These are phyloP conservation scores for Enteromius treurensis DNA, from an alignment of 2,797 vertebrate genomes.

Conservation along the genomic window DNA sequence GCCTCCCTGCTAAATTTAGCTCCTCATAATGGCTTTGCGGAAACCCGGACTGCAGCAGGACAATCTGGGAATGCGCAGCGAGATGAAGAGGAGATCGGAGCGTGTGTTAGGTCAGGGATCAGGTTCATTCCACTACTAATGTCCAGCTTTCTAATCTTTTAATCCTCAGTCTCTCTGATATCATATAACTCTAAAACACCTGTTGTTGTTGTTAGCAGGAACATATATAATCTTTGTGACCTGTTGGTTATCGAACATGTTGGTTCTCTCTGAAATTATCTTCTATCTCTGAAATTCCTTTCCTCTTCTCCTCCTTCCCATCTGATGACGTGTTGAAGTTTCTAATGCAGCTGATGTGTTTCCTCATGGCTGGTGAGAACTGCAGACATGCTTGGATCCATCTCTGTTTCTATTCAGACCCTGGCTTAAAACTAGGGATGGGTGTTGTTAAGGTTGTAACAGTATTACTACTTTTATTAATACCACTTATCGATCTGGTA, in stretches of 20 bases:
- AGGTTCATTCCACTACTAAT: constrained; percentile 30
- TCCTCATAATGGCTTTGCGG: constrained; percentile 48
- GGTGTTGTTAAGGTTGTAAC: too few relatives aligned
- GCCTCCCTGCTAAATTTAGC: constrained; percentile 68
- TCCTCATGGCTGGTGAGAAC: not conserved
- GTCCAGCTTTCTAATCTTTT: constrained; percentile 33
- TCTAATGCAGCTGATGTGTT: not conserved
- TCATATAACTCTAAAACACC: constrained; percentile 53
- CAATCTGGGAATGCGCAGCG: constrained; percentile 45
- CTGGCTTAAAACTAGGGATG: not conserved
- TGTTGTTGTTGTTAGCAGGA: constrained; percentile 51
- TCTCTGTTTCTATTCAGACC: not conserved
- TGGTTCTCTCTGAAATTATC: not conserved
- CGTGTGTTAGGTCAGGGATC: constrained; percentile 28
- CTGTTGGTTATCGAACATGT: constrained; percentile 22
- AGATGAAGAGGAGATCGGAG: constrained; percentile 26
- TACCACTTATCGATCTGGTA: too few relatives aligned
- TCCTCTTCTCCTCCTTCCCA: too few relatives aligned
- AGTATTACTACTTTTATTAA: too few relatives aligned
- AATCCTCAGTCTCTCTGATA: constrained; percentile 37
- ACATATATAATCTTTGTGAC: constrained; percentile 4
- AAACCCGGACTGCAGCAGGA: constrained; percentile 50
- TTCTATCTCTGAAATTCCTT: not conserved
- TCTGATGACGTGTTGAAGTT: not conserved
- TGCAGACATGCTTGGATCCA: not conserved